Conservation (phyloP, 1,140 invertebrate species). For the Zaprionus africanus region DNA sequence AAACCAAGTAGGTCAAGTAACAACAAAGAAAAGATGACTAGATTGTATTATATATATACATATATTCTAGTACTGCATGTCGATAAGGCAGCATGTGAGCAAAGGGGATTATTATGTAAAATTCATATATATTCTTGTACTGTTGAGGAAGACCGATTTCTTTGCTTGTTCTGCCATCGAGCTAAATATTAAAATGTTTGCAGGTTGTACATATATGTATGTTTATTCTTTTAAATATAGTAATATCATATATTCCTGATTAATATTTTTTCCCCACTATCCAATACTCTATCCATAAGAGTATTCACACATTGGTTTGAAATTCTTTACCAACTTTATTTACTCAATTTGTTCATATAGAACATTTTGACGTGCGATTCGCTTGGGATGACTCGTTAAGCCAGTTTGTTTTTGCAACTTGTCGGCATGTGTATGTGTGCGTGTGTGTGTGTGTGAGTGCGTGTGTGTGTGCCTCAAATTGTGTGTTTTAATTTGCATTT, state of each 20-base stretch:
- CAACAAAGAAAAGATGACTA: too few species aligned
- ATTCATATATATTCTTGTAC: too few species aligned
- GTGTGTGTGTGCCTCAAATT: conserved; percentile 16
- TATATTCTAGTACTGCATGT: too few species aligned
- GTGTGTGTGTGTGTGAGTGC: not conserved
- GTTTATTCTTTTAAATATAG: too few species aligned
- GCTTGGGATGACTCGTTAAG: conserved; percentile 19
- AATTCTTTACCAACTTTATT: not conserved
- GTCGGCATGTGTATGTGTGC: not conserved
- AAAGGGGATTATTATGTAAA: too few species aligned
- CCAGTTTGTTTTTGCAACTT: conserved; percentile 15
- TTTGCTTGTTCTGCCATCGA: too few species aligned
- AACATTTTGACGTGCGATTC: conserved; percentile 18
- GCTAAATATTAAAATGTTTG: too few species aligned
- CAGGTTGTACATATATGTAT: too few species aligned
- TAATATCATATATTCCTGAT: not conserved
- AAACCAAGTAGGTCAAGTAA: too few species aligned
- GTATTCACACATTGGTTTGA: not conserved
- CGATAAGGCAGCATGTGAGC: too few species aligned
- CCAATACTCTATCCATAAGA: not conserved
- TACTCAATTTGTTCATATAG: not conserved
- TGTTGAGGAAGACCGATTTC: too few species aligned
- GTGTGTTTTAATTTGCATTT: conserved; percentile 40
- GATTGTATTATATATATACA: too few species aligned
- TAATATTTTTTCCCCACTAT: not conserved